Evolutionary conservation across 2,113 vertebrate genomes (phyloP).

Genomic region (Dermatemys mawii): DNA sequence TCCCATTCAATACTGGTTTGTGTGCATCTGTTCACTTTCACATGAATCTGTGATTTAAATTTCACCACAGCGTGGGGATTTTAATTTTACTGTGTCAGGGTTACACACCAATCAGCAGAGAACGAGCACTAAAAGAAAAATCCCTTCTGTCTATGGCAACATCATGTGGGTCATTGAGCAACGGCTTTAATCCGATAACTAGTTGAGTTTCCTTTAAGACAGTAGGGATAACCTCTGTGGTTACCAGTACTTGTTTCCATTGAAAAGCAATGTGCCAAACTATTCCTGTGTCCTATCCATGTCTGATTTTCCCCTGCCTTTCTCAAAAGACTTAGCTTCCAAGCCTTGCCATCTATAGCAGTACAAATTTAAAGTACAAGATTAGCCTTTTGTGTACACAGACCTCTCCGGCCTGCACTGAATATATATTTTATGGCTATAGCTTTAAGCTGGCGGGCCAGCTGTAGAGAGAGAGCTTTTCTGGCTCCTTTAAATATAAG

Average conservation of each 20-base stretch:
- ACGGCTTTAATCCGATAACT: background rate
- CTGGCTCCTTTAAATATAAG: background rate
- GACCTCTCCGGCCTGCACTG: background rate
- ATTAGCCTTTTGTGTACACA: background rate
- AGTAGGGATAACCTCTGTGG: background rate
- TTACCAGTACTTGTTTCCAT: background rate
- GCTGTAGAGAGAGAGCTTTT: background rate
- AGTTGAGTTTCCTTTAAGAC: background rate
- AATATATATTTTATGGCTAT: background rate
- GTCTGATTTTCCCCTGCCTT: background rate
- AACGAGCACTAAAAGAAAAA: background rate
- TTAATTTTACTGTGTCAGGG: background rate
- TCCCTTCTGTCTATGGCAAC: background rate
- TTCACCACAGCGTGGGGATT: background rate
- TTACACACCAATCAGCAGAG: background rate
- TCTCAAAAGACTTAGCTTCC: background rate
- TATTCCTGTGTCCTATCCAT: background rate
- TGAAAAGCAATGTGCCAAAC: background rate
- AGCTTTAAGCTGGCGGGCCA: background rate
- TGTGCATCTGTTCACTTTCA: background rate
- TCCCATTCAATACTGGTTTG: background rate
- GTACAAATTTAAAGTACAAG: background rate
- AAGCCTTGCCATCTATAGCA: background rate
- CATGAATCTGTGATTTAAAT: background rate
- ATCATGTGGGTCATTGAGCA: background rate